Evolutionary conservation across 2,888 invertebrate genomes (phyloP), one percentile per base, ranked within the genome.

Genomic region (Gordius sp.): DNA sequence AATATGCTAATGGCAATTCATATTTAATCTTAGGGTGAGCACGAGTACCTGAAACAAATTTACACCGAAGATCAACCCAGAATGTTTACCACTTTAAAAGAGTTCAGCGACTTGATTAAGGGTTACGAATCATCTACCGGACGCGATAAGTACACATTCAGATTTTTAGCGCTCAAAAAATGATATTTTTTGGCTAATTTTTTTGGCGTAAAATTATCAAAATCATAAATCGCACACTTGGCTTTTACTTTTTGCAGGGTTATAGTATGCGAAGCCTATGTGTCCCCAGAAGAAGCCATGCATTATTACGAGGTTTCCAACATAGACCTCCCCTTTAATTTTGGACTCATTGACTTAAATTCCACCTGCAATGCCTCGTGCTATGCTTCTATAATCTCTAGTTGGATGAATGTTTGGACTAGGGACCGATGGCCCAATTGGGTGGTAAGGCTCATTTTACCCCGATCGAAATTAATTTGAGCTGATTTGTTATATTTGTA

Each of bases 341-440:
- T 47, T 47, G 47, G 47, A 23, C 20, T 47, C 4, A 47, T 23
- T 47, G 8, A 47, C 23, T 23, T 47, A 4, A 47, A 47, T 47
- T 4, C 8, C 4, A 47, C 47, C 20, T 47, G 47, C 20, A 20
- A 47, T 20, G 23, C 20, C 8, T n/a, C 47, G 8, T 47, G 47
- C 47, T 47, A 47, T 20, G 8, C 13, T 23, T 4, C 4, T 4
- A 8, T 4, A 4, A 47, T 47, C 8, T 18, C 4, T 18, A 41
- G 56, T 2, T 55, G 59, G 59, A 60, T 57, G 59, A 25, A 27
- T 25, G 23, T 8, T 4, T 18, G 8, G 47, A 47, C 16, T 23
- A 13, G 47, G 4, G 20, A 47, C 20, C 8, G 47, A 20, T 60
- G 60, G 60, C 59, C 60, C 2, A 60, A 60, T 56, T 60, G 60